Evolutionary conservation across 2,113 vertebrate species (phyloP).

Genomic region (Notarius lentiginosus): DNA sequence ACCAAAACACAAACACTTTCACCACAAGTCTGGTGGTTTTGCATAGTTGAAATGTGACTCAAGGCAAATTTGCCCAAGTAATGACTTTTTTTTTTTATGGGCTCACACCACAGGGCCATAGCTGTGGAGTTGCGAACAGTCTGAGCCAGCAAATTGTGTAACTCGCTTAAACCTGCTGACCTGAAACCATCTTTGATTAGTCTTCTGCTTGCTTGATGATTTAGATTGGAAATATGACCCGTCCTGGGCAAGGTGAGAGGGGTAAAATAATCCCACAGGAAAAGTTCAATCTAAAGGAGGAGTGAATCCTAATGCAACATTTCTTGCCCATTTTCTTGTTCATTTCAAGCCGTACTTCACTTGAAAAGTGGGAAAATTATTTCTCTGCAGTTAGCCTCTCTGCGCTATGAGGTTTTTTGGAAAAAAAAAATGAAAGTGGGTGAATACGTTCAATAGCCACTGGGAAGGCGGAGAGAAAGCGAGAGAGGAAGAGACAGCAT

Average conservation of each 20-base stretch:
- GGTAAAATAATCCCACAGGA: not conserved
- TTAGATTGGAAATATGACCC: constrained; percentile 12
- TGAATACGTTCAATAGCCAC: constrained; percentile 27
- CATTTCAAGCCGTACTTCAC: constrained; percentile 2
- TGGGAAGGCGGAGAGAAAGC: not conserved
- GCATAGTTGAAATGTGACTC: constrained; percentile 23
- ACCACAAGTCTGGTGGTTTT: not conserved
- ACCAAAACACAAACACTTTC: constrained; percentile 2
- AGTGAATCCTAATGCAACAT: constrained; percentile 1
- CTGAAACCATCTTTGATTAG: constrained; percentile 15
- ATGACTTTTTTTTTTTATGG: constrained; percentile 25
- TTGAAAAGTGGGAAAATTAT: constrained; percentile 28
- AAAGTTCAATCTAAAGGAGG: not conserved
- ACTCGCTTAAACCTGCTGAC: constrained; percentile 8
- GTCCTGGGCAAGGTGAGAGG: constrained; percentile 4
- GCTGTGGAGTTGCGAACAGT: constrained; percentile 9
- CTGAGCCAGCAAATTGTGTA: constrained; percentile 24
- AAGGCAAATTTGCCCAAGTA: constrained; percentile 20
- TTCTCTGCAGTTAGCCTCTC: constrained; percentile 17
- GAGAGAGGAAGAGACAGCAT: constrained; percentile 9
- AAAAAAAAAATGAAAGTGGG: constrained; percentile 18
- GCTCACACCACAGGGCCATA: constrained; percentile 14
- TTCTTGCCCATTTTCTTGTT: not conserved
- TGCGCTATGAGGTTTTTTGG: not conserved
- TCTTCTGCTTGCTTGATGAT: constrained; percentile 14